A percentile compares a stretch with the other conserved stretches of the same genome.
These are phyloP conservation scores for Macrostomum cliftonense DNA, from an alignment of 2,888 invertebrate genomes.

Conservation along the genomic window DNA sequence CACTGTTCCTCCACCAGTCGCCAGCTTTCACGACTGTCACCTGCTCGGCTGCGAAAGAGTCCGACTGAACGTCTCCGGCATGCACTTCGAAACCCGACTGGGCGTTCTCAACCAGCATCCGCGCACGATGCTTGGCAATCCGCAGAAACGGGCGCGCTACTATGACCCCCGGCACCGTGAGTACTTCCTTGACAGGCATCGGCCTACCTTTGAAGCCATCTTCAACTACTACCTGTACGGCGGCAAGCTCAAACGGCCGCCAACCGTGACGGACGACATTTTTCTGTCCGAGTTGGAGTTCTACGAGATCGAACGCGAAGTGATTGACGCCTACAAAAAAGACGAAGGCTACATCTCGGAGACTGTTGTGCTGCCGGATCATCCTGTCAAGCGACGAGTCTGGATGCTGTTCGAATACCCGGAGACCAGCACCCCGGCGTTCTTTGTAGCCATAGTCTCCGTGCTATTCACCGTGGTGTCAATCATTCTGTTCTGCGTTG, in stretches of 20 bases:
- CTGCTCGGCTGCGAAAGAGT: conserved; percentile 12
- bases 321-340: conserved; percentile 28
- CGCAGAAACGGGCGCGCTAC: conserved; percentile 27
- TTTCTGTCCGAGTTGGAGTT: conserved; percentile 33
- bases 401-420: conserved; percentile 38
- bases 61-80: conserved; percentile 34
- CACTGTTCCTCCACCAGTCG: no score
- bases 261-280: conserved; percentile 33
- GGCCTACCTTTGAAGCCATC: conserved; percentile 36
- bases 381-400: conserved; percentile 22
- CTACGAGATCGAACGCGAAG: conserved; percentile 32
- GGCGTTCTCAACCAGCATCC: conserved; percentile 31
- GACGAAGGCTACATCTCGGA: conserved; percentile 32
- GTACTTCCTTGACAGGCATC: conserved; percentile 35
- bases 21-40: no score
- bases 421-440: conserved; percentile 30
- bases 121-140: conserved; percentile 32
- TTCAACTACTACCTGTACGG: conserved; percentile 36
- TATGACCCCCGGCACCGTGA: conserved; percentile 30
- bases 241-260: conserved; percentile 29
- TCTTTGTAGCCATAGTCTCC: conserved; percentile 31
- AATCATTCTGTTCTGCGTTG: conserved; percentile 34
- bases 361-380: conserved; percentile 25
- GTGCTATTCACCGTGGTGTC: conserved; percentile 32
- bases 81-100: conserved; percentile 32